phyloP scores from a whole-genome alignment of 2,888 invertebrate genomes.

The Piscicola geometra region DNA sequence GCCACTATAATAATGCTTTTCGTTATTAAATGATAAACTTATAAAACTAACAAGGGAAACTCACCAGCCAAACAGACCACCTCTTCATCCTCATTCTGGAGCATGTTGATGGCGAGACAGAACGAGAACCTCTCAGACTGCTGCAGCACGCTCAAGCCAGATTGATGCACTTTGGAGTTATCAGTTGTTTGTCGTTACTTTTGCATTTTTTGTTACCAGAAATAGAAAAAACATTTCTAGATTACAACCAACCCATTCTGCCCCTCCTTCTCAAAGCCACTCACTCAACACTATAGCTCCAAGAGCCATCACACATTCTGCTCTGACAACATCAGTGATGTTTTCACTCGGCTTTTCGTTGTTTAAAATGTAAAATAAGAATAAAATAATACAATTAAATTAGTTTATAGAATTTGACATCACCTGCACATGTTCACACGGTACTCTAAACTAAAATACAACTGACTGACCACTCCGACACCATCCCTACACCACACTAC shows the following conservation, averaged over 20 bases:
- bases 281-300: background rate
- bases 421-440: no score
- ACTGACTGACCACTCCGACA: background rate
- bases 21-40: no score
- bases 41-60: no score
- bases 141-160: background rate
- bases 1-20: no score
- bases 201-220: no score
- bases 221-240: no score
- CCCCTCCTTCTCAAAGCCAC: background rate
- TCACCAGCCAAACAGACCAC: conserved; percentile 17
- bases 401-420: no score
- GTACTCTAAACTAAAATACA: background rate
- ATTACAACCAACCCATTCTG: no score
- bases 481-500: background rate
- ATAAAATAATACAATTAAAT: no score
- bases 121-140: conserved; percentile 8
- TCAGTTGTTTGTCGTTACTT: no score
- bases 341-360: no score
- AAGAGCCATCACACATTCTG: background rate
- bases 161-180: background rate
- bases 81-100: conserved; percentile 12
- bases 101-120: conserved; percentile 25
- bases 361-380: no score
- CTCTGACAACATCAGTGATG: background rate